phyloP scores from a whole-genome alignment of 2,888 invertebrate genomes.

The Mythimna ferrago region DNA sequence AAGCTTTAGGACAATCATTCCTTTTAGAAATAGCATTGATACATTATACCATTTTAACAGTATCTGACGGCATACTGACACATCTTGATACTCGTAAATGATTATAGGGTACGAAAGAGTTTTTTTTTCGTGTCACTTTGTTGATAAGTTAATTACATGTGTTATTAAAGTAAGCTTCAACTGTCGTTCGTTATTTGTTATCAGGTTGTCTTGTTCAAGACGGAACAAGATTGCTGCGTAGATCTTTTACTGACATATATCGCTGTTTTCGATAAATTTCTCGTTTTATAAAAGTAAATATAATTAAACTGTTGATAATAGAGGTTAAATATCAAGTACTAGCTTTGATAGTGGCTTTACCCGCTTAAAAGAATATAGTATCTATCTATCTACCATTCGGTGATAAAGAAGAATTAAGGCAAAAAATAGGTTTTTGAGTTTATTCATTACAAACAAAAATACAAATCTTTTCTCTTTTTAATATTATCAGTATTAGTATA shows the following conservation, averaged over 20 bases:
- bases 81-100: slow-evolving; percentile 46
- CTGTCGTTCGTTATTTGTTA: slow-evolving; percentile 12
- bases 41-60: slow-evolving; percentile 19
- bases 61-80: slow-evolving; percentile 9
- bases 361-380: too few relatives aligned
- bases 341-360: too few relatives aligned
- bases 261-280: background rate
- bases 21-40: background rate
- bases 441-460: too few relatives aligned
- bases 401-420: too few relatives aligned
- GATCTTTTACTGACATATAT: background rate
- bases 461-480: too few relatives aligned
- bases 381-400: too few relatives aligned
- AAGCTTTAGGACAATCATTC: too few relatives aligned
- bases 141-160: slow-evolving; percentile 27
- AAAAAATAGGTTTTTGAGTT: too few relatives aligned
- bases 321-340: slow-evolving; percentile 4
- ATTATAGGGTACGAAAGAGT: slow-evolving; percentile 1
- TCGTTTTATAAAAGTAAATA: background rate
- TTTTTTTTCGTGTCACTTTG: slow-evolving; percentile 22
- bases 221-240: background rate
- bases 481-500: too few relatives aligned
- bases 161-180: slow-evolving; percentile 27
- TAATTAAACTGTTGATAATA: background rate
- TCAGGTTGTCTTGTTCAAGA: slow-evolving; percentile 8